phyloP scores from a whole-genome alignment of 2,888 invertebrate species.

The Uloborus plumipes region DNA sequence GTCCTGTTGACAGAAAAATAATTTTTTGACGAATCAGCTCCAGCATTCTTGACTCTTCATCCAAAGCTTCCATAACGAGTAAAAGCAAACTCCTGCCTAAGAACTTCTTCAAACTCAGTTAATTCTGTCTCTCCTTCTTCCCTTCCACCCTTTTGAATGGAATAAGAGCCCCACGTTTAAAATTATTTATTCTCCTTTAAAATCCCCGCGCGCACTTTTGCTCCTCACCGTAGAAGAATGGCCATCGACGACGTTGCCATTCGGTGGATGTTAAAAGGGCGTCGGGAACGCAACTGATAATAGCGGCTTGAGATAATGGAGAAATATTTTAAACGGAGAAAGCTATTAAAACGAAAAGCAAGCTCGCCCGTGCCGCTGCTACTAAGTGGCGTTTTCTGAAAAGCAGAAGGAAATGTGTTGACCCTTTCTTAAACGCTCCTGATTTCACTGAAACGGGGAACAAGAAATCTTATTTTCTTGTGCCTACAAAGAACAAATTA shows the following conservation, averaged over 20 bases:
- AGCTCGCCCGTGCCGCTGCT: conserved; percentile 33
- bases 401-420: too few relatives aligned
- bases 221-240: conserved; percentile 16
- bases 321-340: conserved; percentile 52
- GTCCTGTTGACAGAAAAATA: too few relatives aligned
- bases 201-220: conserved; percentile 27
- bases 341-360: conserved; percentile 49
- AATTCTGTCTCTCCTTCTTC: conserved; percentile 20
- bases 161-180: conserved; percentile 39
- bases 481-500: too few relatives aligned
- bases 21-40: too few relatives aligned
- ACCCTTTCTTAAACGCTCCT: too few relatives aligned
- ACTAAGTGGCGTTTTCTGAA: conserved; percentile 47
- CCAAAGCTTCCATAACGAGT: too few relatives aligned
- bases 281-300: conserved; percentile 52
- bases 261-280: conserved; percentile 50
- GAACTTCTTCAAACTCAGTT: conserved; percentile 36
- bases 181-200: conserved; percentile 55
- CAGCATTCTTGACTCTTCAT: too few relatives aligned
- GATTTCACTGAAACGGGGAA: too few relatives aligned
- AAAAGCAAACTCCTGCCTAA: neutral
- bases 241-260: conserved; percentile 54
- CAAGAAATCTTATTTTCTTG: too few relatives aligned
- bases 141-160: neutral
- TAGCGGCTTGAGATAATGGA: conserved; percentile 55